Evolutionary conservation across 2,888 invertebrate genomes (phyloP), one percentile per base, ranked within the genome.

Genomic region (Hoplodrina blanda): DNA sequence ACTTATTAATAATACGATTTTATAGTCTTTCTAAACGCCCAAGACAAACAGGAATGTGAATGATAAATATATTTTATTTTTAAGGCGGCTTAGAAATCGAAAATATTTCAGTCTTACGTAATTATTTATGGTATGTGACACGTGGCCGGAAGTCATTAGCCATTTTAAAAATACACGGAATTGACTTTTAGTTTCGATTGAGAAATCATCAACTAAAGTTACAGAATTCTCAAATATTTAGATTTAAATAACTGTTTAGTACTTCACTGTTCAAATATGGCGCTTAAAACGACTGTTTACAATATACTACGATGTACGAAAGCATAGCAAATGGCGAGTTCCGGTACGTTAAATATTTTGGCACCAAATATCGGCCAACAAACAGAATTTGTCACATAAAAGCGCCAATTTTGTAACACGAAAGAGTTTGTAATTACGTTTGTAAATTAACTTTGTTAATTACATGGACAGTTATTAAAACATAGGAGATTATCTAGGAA

Each of bases 371-470:
- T 50, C 46, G 52, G 71, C 37, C 76, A 65, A 60, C 46, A 44
- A 4, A 55, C 10, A 67, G 17, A 46, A 62, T 62, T 50, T 62
- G 52, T 53, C 30, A 17, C 19, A 25, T 53, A 50, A 69, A 65
- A 64, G 49, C 50, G 50, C 30, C 62, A 73, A 66, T 57, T 54
- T n/a, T 46, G 44, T 44, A 54, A 50, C 20, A 67, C 15, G 10
- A 55, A 66, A 67, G 17, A n/a, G 17, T 69, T 62, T 37, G 37
- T 63, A 67, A 69, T 61, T 49, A 82, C 25, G 19, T 15, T 15
- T 65, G 20, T 60, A 37, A 62, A 65, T 53, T 65, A 50, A 62
- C 50, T 61, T 30, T 54, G 33, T 30, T 81, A 67, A 76, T 81
- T 69, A 56, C 17, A 37, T 52, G 1, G 25, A 52, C 46, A 64